These are phyloP conservation scores for Microdon myrmicae DNA, from an alignment of 2,888 invertebrate species.

Conservation along the genomic window DNA sequence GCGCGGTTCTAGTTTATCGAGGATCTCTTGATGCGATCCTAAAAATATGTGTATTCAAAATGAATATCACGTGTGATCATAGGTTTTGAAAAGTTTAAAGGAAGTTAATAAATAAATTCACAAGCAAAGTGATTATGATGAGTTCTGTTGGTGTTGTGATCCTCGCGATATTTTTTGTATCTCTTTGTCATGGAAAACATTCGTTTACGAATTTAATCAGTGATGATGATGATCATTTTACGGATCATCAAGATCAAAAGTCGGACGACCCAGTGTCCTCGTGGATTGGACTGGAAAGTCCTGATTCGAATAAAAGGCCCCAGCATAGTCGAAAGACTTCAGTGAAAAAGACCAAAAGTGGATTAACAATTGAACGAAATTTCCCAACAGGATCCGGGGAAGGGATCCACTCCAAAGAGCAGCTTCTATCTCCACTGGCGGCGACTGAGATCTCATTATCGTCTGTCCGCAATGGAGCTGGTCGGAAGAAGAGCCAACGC, in stretches of 20 bases:
- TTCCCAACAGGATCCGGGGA: conserved; percentile 20
- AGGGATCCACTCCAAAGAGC: conserved; percentile 28
- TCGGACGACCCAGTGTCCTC: no score
- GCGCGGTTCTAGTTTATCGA: no score
- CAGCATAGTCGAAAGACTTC: conserved; percentile 27
- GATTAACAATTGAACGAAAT: conserved; percentile 47
- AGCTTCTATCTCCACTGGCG: conserved; percentile 28
- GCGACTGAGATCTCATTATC: conserved; percentile 22
- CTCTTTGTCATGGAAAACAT: conserved; percentile 27
- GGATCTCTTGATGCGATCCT: conserved; percentile 24
- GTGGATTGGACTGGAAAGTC: conserved; percentile 25
- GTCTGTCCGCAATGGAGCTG: conserved; percentile 2
- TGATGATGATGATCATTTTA: conserved; percentile 24
- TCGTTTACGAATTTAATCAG: conserved; percentile 24
- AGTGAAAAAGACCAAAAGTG: conserved; percentile 44
- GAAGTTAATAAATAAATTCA: conserved; percentile 15
- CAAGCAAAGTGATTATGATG: conserved; percentile 19
- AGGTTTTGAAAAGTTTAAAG: conserved; percentile 11
- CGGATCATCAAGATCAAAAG: conserved; percentile 34
- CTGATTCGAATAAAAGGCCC: conserved; percentile 16
- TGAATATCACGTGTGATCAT: conserved; percentile 29
- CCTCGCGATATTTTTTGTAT: conserved; percentile 23
- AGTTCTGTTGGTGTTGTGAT: conserved; percentile 38
- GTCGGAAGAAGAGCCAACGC: conserved; percentile 31
- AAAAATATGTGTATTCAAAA: conserved; percentile 24